Evolutionary conservation across 2,797 vertebrate species (phyloP), one percentile per base, ranked within the genome.

Genomic region (Benthosema pterotum): DNA sequence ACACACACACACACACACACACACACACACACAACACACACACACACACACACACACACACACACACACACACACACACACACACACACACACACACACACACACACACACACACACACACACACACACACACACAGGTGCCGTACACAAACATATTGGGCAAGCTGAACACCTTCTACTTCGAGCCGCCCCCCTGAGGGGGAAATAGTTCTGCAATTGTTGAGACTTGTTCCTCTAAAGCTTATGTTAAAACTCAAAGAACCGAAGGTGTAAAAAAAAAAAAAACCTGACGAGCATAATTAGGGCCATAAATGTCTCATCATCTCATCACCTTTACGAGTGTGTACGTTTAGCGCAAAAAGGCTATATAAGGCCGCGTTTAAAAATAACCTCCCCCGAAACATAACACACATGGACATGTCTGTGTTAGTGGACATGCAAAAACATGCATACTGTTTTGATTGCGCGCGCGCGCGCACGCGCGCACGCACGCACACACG

Each of bases 171-270:
- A 52, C 80, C 66, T 60, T 52, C 61, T 79, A 77, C 83, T 85
- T 83, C 42, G 5, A 22, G 70, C 56, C 2, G 78, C 85, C 68
- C 15, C 4, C 32, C 32, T 11, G 9, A 11, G 14, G 61, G 82
- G 87, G 83, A 78, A 88, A 92, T 92, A 90, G 63, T 86, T 38
- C 89, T 73, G 59, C 69, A 50, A 75, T 61, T 86, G 91, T 89
- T 53, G 63, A 63, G 83, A 85, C 91, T 80, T 90, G 90, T 83
- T 84, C 79, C 68, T 82, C 67, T 79, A 83, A 88, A 84, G 86
- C 82, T 86, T 87, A 85, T 85, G 80, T 85, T 85, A 85, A n/a
- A 80, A 88, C 85, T 71, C 71, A 52, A 83, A 83, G 75, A 38
- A 38, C 71, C 78, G 74, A 67, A 53, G 84, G 71, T 62, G 62